Base-by-base conservation (phyloP, 2,797 vertebrate species). In the Sparidentex hasta region DNA sequence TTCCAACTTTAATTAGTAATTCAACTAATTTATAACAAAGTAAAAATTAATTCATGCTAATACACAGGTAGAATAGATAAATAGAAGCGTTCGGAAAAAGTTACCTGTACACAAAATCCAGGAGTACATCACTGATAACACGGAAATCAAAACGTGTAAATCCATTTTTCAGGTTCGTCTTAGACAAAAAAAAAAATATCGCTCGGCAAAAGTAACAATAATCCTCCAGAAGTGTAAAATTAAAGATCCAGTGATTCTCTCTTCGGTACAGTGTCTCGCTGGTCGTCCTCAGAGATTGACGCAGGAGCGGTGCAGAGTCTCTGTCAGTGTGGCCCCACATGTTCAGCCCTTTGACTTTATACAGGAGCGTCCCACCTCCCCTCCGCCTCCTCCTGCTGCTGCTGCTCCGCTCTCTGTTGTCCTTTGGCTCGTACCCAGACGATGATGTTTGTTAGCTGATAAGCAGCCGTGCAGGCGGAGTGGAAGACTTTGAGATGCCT, bases 391-490 rank as follows among this genome's bases (percentile, higher is more conserved):
- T 57, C 83, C 61, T 38, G 68, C 94, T 56, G 50, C 74, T 47
- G 55, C 64, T 7, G 89, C 92, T 79, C 94, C 83, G 88, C 91
- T 94, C 95, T 95, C 92, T 92, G 83, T 85, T 93, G 81, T 93
- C 95, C 91, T 88, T 93, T 93, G 92, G 94, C 94, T 95, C 92
- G 93, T 91, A 93, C 93, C 86, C 83, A 96, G 93, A 96, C 96
- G 96, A 92, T 96, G 94, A 90, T 96, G 94, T 97, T 95, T 95
- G 94, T 94, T 92, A 94, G 96, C 95, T 94, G 93, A 94, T 93
- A 93, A 94, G 95, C 93, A 95, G 95, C 47, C 92, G 94, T 94
- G 95, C 94, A 89, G 93, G 78, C 86, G 85, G 84, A 95, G 96
- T 95, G 95, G 97, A 96, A 96, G 93, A 93, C 77, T 85, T 94